Evolutionary conservation across 2,888 invertebrate species (phyloP).

Genomic region (Strigamia transsilvanica): DNA sequence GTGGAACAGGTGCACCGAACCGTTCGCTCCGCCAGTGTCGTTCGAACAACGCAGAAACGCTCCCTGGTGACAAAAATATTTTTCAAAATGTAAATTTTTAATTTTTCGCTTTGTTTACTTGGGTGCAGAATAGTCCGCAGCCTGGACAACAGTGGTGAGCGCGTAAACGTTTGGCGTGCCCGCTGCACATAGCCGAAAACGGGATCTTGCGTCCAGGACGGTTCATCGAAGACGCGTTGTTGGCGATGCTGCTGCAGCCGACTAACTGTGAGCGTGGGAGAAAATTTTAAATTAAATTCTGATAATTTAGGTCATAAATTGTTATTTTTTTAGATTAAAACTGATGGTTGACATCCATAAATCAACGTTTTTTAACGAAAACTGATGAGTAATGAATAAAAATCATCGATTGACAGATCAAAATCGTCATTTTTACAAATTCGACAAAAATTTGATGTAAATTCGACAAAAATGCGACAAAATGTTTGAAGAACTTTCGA

Average conservation of each 20-base stretch:
- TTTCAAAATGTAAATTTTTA: too few relatives aligned
- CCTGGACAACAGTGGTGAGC: slow-evolving; percentile 89
- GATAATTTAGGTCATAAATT: too few relatives aligned
- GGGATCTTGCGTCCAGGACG: slow-evolving; percentile 70
- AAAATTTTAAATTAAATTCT: too few relatives aligned
- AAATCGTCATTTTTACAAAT: too few relatives aligned
- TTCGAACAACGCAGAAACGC: slow-evolving; percentile 78
- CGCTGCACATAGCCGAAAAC: slow-evolving; percentile 79
- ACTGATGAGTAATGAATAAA: too few relatives aligned
- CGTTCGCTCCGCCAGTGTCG: slow-evolving; percentile 61
- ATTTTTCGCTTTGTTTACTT: slow-evolving; percentile 64
- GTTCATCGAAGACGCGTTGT: not conserved
- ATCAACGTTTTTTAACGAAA: too few relatives aligned
- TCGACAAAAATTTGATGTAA: too few relatives aligned
- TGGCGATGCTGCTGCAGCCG: slow-evolving; percentile 79
- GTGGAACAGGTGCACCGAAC: slow-evolving; percentile 80
- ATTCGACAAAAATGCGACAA: too few relatives aligned
- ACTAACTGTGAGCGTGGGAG: slow-evolving; percentile 66
- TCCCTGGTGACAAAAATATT: slow-evolving; percentile 65
- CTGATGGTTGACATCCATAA: too few relatives aligned
- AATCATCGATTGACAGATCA: too few relatives aligned
- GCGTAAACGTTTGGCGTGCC: slow-evolving; percentile 78
- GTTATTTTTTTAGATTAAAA: too few relatives aligned
- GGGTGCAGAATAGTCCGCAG: slow-evolving; percentile 89
- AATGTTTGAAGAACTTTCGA: too few relatives aligned